These are phyloP conservation scores for fruit fly (Drosophila melanogaster) DNA, from an alignment of 1,140 invertebrate species.

Conservation along the genomic window DNA sequence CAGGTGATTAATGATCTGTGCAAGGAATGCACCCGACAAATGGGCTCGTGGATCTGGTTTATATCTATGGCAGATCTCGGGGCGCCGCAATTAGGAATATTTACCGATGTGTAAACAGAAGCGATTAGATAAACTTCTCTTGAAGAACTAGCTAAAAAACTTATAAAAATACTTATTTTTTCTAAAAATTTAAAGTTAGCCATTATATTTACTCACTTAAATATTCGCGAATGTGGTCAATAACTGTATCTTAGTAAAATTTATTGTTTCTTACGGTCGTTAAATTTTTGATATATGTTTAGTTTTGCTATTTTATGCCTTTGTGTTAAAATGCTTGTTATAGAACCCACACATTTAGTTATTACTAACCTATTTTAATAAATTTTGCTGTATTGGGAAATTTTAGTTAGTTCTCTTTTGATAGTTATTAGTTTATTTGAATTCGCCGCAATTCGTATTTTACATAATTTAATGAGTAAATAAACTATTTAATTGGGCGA, in stretches of 20 bases:
- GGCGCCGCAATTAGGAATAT: slow-evolving; percentile 8
- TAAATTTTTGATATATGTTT: too few relatives aligned
- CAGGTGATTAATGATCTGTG: slow-evolving; percentile 39
- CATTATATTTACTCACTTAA: background rate
- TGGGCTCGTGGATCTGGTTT: slow-evolving; percentile 19
- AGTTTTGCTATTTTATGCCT: too few relatives aligned
- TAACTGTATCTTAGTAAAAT: background rate
- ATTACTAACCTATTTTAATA: too few relatives aligned
- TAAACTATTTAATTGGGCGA: slow-evolving; percentile 4
- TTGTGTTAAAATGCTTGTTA: too few relatives aligned
- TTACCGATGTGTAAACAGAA: slow-evolving; percentile 26
- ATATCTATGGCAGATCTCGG: slow-evolving; percentile 28
- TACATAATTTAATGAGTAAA: background rate
- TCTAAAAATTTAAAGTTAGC: too few relatives aligned
- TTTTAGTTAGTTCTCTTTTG: too few relatives aligned
- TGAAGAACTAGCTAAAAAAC: background rate
- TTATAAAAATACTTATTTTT: background rate
- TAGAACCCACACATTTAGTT: too few relatives aligned
- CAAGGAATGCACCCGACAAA: slow-evolving; percentile 27
- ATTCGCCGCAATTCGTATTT: background rate
- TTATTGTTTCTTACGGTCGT: too few relatives aligned
- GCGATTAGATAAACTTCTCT: slow-evolving; percentile 25
- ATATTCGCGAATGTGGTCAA: background rate
- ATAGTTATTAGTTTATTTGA: too few relatives aligned
- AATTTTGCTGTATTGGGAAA: too few relatives aligned